phyloP scores from a whole-genome alignment of 2,797 vertebrate species.

The Psittacula echo region DNA sequence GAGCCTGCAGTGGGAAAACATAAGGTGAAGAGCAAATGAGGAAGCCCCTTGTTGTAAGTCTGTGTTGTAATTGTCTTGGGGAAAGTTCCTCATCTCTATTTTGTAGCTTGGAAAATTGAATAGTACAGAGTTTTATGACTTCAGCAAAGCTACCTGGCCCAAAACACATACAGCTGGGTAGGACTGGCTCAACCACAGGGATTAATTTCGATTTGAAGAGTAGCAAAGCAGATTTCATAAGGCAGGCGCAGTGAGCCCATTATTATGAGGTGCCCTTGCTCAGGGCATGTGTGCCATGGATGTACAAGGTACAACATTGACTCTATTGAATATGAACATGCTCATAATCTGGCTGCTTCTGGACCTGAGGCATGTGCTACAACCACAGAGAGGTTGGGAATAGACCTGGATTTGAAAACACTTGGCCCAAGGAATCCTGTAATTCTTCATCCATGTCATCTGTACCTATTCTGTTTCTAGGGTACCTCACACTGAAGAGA shows the following conservation, averaged over 20 bases:
- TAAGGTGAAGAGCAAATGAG: not conserved
- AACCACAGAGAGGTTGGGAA: not conserved
- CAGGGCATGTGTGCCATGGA: not conserved
- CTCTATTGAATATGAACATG: rapidly evolving
- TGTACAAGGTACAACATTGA: not conserved
- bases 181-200: not conserved
- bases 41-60: not conserved
- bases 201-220: not conserved
- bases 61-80: not conserved
- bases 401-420: not conserved
- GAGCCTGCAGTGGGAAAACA: not conserved
- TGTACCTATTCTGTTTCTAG: not conserved
- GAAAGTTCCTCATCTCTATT: not conserved
- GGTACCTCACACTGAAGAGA: not conserved
- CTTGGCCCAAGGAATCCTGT: not conserved
- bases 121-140: not conserved
- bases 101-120: not conserved
- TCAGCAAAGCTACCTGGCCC: not conserved
- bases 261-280: not conserved
- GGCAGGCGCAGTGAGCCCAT: too few species aligned
- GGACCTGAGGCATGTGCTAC: not conserved
- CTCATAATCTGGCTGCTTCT: not conserved
- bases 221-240: not conserved
- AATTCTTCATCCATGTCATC: not conserved
- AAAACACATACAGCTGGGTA: not conserved